Evolutionary conservation across 2,113 vertebrate species (phyloP), one percentile per base, ranked within the genome.

Genomic region (Electrona antarctica): DNA sequence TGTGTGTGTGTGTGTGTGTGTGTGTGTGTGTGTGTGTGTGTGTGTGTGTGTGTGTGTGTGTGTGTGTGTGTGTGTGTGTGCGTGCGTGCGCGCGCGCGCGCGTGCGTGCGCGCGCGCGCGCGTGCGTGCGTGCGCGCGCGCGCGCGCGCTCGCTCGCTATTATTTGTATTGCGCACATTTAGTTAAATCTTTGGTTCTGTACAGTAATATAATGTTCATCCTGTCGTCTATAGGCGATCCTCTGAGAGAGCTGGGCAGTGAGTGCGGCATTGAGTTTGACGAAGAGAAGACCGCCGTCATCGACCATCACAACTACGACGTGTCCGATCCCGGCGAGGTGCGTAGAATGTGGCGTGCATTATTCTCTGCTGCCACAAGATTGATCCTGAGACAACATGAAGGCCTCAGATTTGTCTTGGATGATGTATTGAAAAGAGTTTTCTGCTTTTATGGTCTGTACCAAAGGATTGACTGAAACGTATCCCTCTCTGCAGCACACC

Each of bases 221-320:
- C 8, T 69, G n/a, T 46, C 64, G 9, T 60, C 57, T 76, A 0
- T 66, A 99, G 98, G 98, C 0, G 98, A 99, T 78, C 97, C 98
- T 0, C 91, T 99, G 76, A 94, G 98, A 41, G 98, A 99, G 87
- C 91, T 99, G 84, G 98, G 97, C 33, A 99, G 97, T 0, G 97
- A 99, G 84, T 99, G 98, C 8, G 98, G 98, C 1, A 96, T 99
- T 0, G 98, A 99, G 88, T 98, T 99, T 46, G 98, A 99, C n/a
- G 98, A 99, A 84, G 98, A 99, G 60, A 95, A 94, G 83, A 99
- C 98, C 0, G 94, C 95, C 0, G 97, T 99, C 59, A 98, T 98
- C 12, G 98, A 99, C 87, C 98, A 99, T 74, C 97, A 98, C 90
- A 96, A 95, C 91, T 99, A 95, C 0, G 98, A 99, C 3, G 59